phyloP scores from a whole-genome alignment of 2,113 vertebrate genomes.

The Melanocharis versteri region DNA sequence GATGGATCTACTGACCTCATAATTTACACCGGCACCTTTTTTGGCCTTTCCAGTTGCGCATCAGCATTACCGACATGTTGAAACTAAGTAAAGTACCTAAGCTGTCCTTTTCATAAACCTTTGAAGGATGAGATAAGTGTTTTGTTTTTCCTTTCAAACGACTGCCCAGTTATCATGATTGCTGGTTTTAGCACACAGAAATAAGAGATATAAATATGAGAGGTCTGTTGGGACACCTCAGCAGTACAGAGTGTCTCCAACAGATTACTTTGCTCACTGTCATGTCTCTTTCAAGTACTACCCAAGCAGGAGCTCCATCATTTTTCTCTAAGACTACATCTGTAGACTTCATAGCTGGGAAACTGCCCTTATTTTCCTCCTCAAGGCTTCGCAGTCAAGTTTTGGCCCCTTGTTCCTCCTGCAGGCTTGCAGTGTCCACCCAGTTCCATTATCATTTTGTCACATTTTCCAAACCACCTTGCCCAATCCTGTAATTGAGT shows the following conservation, averaged over 20 bases:
- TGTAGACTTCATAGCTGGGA: background rate
- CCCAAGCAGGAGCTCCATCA: background rate
- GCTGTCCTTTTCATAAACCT: background rate
- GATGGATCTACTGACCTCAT: background rate
- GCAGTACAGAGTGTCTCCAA: background rate
- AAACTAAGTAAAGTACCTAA: background rate
- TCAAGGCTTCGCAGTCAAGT: background rate
- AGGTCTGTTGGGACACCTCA: background rate
- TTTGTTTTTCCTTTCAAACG: background rate
- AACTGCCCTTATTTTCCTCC: background rate
- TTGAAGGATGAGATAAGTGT: background rate
- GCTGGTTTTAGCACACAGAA: background rate
- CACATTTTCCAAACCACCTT: background rate
- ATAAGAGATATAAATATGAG: background rate
- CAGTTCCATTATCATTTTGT: background rate
- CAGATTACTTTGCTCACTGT: background rate
- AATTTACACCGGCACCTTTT: background rate
- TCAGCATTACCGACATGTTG: background rate
- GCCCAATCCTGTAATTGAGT: rapidly evolving
- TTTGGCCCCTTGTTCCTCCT: background rate
- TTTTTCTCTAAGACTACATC: background rate
- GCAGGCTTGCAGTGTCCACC: background rate
- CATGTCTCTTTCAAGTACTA: background rate
- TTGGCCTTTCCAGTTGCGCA: background rate
- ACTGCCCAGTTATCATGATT: background rate